Evolutionary conservation across 2,888 invertebrate genomes (phyloP), one percentile per base, ranked within the genome.

Genomic region (Leptopilina syphax): DNA sequence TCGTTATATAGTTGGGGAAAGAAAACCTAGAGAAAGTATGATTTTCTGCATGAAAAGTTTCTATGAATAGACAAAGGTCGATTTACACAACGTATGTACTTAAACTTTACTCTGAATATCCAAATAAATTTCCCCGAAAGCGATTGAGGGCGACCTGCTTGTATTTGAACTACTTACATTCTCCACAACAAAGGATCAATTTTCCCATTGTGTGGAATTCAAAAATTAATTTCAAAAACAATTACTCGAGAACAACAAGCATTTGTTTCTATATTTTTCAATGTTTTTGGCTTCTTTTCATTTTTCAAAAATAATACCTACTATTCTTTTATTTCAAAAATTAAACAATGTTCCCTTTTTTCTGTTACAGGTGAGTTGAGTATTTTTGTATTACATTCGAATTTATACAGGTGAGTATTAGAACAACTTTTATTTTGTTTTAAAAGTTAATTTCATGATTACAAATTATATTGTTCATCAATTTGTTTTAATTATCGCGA

Each of bases 71-170:
- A 13, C 13, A 27, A 70, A 70, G 50, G 70, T 70, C 70, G 54
- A 70, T 70, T 70, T 13, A 27, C 50, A 50, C 18, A 18, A 18
- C 2, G 63, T 27, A 50, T 27, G 12, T 27, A 70, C 70, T 70
- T 54, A 50, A 70, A 70, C 70, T 54, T 50, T 70, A 70, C 54
- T 27, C 70, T 70, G 70, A 70, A 70, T 70, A 70, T 70, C 70
- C 70, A 70, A 70, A 70, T 70, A 70, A 70, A 70, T 82, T 88
- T 87, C 88, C 83, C 80, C 83, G 88, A 87, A 88, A 84, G 84
- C 86, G 83, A 88, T 87, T 85, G 86, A 85, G 87, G 85, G 85
- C 84, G 85, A 82, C 77, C 82, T 83, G 84, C 81, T 80, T 83
- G 83, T 80, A 81, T 78, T 82, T 80, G 70, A 82, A 83, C 81